phyloP scores from a whole-genome alignment of 2,888 invertebrate species.

The Nemurella pictetii region DNA sequence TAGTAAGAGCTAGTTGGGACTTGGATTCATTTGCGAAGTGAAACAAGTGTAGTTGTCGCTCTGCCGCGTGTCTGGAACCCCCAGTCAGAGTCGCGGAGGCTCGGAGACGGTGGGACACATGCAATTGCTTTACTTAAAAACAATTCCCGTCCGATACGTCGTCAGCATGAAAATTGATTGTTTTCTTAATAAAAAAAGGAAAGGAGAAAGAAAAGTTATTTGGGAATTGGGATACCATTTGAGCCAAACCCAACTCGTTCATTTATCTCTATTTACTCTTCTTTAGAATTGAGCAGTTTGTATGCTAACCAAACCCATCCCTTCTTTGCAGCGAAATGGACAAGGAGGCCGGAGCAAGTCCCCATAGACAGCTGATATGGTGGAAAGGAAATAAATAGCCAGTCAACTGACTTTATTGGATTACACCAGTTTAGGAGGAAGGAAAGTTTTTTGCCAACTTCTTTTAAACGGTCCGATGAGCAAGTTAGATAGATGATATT shows the following conservation, averaged over 20 bases:
- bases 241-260: neutral
- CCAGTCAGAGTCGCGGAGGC: neutral
- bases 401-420: conserved; percentile 26
- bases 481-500: neutral
- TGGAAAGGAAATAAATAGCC: conserved; percentile 25
- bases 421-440: conserved; percentile 18
- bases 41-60: neutral
- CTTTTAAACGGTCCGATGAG: conserved; percentile 16
- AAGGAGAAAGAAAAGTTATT: conserved; percentile 15
- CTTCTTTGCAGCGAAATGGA: neutral
- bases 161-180: conserved; percentile 27
- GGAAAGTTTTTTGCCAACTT: conserved; percentile 7
- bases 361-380: conserved; percentile 26
- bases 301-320: conserved; percentile 9
- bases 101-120: neutral
- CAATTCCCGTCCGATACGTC: conserved; percentile 3
- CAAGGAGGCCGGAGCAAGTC: neutral
- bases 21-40: neutral
- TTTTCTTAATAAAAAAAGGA: conserved; percentile 22
- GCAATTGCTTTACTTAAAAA: conserved; percentile 16
- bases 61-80: neutral
- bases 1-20: neutral
- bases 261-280: conserved; percentile 23
- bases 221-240: conserved; percentile 16
- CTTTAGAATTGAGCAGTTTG: conserved; percentile 16